Conservation (phyloP, 2,888 invertebrate genomes). For the Apodemia duryi region DNA sequence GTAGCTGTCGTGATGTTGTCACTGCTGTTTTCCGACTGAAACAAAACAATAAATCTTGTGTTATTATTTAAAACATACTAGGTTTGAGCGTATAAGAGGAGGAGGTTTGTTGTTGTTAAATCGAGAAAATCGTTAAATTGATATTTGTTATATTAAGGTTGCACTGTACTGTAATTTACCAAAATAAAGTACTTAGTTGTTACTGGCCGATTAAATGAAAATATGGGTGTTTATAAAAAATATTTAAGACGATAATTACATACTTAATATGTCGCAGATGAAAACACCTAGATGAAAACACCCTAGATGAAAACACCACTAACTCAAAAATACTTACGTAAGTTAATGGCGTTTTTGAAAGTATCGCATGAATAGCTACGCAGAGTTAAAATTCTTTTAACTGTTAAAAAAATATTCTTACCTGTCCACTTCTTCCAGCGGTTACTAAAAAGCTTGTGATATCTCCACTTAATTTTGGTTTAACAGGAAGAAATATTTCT, state of each 20-base stretch:
- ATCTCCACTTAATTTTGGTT: constrained; percentile 31
- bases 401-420: constrained; percentile 19
- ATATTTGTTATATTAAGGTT: too few relatives aligned
- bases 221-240: constrained; percentile 31
- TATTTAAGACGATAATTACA: constrained; percentile 26
- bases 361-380: constrained; percentile 19
- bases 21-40: constrained; percentile 31
- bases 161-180: constrained; percentile 22
- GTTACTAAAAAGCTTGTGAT: constrained; percentile 30
- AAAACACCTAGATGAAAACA: too few relatives aligned
- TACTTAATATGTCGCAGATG: constrained; percentile 22
- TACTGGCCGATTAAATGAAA: constrained; percentile 30
- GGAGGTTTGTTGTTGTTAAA: constrained; percentile 31
- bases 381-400: constrained; percentile 20
- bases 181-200: constrained; percentile 29
- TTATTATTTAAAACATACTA: constrained; percentile 31
- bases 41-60: constrained; percentile 24
- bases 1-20: constrained; percentile 33
- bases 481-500: constrained; percentile 31
- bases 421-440: constrained; percentile 29
- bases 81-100: constrained; percentile 28
- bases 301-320: constrained; percentile 20
- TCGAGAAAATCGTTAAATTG: constrained; percentile 31
- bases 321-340: constrained; percentile 22
- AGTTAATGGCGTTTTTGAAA: constrained; percentile 6